Conservation (phyloP, 53 echinoderm and acorn worm species). For the Paracentrotus lividus region DNA sequence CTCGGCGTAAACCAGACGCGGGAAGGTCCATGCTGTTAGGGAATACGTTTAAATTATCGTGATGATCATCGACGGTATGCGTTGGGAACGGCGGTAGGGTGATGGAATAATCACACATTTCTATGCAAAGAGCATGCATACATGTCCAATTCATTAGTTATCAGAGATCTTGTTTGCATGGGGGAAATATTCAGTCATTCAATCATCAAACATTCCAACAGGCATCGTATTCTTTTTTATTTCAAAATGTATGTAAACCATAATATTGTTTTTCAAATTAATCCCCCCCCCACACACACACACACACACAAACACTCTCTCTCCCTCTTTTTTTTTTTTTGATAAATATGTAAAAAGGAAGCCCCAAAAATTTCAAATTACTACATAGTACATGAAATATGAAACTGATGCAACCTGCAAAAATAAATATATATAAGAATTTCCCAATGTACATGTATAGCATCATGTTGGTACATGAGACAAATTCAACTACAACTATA, state of each 20-base stretch:
- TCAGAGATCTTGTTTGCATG: background rate
- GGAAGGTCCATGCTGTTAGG: background rate
- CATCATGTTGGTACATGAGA: too few relatives aligned
- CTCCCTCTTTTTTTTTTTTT: too few relatives aligned
- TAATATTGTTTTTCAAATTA: background rate
- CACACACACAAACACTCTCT: background rate
- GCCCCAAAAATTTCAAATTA: too few relatives aligned
- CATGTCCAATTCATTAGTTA: background rate
- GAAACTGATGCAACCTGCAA: too few relatives aligned
- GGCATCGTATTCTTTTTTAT: background rate
- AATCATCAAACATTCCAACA: background rate
- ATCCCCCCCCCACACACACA: background rate
- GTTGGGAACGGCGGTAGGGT: background rate
- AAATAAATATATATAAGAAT: too few relatives aligned
- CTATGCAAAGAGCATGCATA: background rate
- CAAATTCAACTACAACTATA: too few relatives aligned
- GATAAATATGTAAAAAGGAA: too few relatives aligned
- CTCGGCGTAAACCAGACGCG: background rate
- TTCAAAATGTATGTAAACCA: background rate
- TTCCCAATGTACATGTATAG: too few relatives aligned
- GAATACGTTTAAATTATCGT: conserved; percentile 20
- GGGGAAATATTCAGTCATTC: background rate
- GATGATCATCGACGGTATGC: background rate
- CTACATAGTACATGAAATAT: too few relatives aligned
- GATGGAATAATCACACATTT: background rate